Base-by-base conservation (phyloP, 2,797 vertebrate genomes). In the Pseudochromis fuscus region DNA sequence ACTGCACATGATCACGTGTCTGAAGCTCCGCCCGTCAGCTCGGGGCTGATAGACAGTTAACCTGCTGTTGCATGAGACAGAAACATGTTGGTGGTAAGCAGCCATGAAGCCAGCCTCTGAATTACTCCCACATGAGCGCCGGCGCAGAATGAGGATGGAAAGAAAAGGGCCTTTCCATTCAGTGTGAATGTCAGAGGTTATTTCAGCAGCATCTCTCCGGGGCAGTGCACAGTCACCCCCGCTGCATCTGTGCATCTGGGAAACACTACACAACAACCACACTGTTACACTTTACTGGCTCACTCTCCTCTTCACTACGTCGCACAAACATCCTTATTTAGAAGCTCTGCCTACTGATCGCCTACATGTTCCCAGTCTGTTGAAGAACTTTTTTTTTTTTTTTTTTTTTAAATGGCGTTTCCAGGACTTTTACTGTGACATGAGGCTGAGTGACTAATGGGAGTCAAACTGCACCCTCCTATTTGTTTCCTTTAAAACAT, bases 151-250 rank as follows among this genome's bases (percentile, higher is more conserved):
- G 53, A 64, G 28, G 28, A 52, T 13, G 23, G 31, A 61, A 11
- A 44, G 49, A 50, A 8, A 63, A 52, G 52, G 48, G 59, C 58
- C 3, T 1, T 15, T 80, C 65, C 28, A 44, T 60, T 71, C 57
- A 55, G 56, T 45, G 13, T 46, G 62, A 74, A 80, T 71, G 77
- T 75, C 77, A 77, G 30, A 51, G 63, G 55, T 78, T 65, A 79
- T 63, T 73, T 52, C 51, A 50, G 60, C 31, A 30, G 64, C 51
- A 23, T 75, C 71, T 55, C 51, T 30, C 49, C 42, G 30, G 61
- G 61, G 21, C 37, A 19, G 16, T 23, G 30, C 53, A 60, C 48
- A 51, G 42, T 45, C 52, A 13, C 46, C 23, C n/a, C 16, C 13
- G 4, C 31, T 42, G 57, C 69, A 68, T 51, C 35, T 45, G 40